Evolutionary conservation across 2,888 invertebrate species (phyloP).

Genomic region (Diaperis boleti): DNA sequence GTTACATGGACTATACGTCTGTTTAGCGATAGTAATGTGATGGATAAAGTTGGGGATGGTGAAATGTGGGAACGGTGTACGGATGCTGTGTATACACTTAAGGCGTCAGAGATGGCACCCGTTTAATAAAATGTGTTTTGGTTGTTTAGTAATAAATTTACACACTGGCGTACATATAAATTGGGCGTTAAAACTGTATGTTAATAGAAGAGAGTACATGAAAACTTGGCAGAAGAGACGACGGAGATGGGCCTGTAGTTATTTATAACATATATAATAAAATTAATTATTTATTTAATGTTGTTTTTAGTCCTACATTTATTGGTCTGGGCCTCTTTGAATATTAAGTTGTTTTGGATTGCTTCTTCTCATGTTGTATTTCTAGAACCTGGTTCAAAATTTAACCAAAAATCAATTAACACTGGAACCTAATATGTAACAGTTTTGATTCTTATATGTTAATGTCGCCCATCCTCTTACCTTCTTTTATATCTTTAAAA

Average conservation of each 20-base stretch:
- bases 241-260: conserved; percentile 2
- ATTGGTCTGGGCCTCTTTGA: too few species aligned
- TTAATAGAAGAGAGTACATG: background rate
- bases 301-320: too few species aligned
- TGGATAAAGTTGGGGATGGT: conserved; percentile 19
- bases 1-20: conserved; percentile 83
- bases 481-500: too few species aligned
- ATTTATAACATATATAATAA: too few species aligned
- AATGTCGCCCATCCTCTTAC: too few species aligned
- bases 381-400: too few species aligned
- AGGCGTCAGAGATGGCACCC: conserved; percentile 41
- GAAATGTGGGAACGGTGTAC: conserved; percentile 46
- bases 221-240: background rate
- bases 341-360: too few species aligned
- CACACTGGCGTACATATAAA: conserved; percentile 38
- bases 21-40: conserved; percentile 43
- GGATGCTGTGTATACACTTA: conserved; percentile 48
- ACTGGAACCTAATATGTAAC: too few species aligned
- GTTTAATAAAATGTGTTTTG: conserved; percentile 36
- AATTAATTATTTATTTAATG: too few species aligned
- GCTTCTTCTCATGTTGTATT: too few species aligned
- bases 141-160: conserved; percentile 41
- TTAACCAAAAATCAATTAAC: too few species aligned
- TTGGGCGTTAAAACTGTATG: conserved; percentile 2
- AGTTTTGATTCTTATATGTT: too few species aligned